Percentiles rank a stretch among this genome's conserved stretches.
phyloP scores from a whole-genome alignment of 2,113 vertebrate species.

The Micronycteris hirsuta region DNA sequence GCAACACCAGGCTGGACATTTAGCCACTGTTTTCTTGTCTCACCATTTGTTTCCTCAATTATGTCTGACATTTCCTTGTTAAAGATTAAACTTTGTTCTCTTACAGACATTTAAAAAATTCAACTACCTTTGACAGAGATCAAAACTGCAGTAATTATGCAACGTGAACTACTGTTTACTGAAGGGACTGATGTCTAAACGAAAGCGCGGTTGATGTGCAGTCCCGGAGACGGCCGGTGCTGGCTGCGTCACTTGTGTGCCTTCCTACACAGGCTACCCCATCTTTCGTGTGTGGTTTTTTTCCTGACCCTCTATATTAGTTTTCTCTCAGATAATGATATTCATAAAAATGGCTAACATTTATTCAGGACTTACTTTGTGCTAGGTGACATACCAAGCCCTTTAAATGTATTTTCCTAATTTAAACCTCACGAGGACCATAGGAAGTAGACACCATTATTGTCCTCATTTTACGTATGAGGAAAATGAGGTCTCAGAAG shows the following conservation, averaged over 20 bases:
- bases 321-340: neutral
- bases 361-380: neutral
- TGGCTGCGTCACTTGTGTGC: neutral
- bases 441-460: neutral
- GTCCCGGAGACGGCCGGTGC: neutral
- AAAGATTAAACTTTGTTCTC: constrained; percentile 17
- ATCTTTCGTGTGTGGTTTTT: neutral
- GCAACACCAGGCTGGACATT: neutral
- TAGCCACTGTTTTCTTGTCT: neutral
- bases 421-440: neutral
- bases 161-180: neutral
- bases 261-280: neutral
- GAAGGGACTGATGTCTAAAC: neutral
- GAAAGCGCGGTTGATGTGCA: neutral
- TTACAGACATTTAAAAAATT: neutral
- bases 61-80: neutral
- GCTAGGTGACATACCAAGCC: neutral
- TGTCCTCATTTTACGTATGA: neutral
- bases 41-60: neutral
- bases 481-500: neutral
- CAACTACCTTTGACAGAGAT: neutral
- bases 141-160: neutral
- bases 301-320: neutral
- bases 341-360: neutral
- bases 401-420: constrained; percentile 2